phyloP scores from a whole-genome alignment of 2,888 invertebrate species.

The Calliphora vomitoria region DNA sequence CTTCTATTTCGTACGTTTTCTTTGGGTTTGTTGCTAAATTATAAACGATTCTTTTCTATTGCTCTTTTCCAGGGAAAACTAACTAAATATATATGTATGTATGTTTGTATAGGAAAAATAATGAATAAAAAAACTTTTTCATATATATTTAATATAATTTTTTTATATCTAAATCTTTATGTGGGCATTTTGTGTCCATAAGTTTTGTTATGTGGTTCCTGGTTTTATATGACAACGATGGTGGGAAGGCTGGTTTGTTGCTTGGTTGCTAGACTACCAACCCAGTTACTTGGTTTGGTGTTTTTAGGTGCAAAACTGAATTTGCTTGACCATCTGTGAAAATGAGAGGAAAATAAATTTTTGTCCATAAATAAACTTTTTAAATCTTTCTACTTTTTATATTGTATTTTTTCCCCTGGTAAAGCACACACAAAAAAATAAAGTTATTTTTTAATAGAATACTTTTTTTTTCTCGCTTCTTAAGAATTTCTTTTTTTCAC shows the following conservation, averaged over 20 bases:
- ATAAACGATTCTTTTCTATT: neutral
- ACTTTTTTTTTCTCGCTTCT: slow-evolving; percentile 39
- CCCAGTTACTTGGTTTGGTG: neutral
- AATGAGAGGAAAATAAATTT: slow-evolving; percentile 75
- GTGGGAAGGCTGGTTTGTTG: slow-evolving; percentile 9
- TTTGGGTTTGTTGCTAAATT: neutral
- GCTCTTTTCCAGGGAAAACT: neutral
- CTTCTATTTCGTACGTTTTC: neutral
- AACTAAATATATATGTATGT: neutral
- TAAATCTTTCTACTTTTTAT: slow-evolving; percentile 70
- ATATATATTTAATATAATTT: slow-evolving; percentile 26
- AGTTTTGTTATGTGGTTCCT: slow-evolving; percentile 53
- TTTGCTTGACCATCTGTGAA: slow-evolving; percentile 77
- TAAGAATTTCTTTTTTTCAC: slow-evolving; percentile 18
- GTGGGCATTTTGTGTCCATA: slow-evolving; percentile 64
- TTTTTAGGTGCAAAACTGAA: slow-evolving; percentile 65
- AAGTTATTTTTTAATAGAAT: slow-evolving; percentile 58
- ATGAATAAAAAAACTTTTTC: slow-evolving; percentile 28
- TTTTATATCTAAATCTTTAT: slow-evolving; percentile 44
- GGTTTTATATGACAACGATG: slow-evolving; percentile 43
- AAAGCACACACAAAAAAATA: slow-evolving; percentile 2
- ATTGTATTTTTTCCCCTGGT: slow-evolving; percentile 41
- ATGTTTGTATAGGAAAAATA: neutral
- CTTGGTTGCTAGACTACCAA: neutral
- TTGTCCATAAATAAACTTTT: slow-evolving; percentile 74